Conservation (phyloP, 2,888 invertebrate species). For the Periphyllus acericola region DNA sequence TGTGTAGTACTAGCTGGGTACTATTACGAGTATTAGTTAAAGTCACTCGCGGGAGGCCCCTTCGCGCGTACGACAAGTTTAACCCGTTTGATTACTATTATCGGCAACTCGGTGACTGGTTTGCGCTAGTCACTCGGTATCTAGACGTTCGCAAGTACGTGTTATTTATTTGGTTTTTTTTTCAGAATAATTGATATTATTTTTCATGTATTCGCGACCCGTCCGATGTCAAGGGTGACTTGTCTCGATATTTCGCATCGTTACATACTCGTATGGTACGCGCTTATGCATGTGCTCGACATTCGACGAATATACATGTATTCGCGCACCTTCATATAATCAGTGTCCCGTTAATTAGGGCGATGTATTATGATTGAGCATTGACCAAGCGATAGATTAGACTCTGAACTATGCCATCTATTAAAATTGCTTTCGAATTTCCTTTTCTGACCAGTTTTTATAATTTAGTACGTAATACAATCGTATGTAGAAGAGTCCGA, state of each 20-base stretch:
- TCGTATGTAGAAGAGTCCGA: too few species aligned
- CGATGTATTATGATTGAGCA: too few species aligned
- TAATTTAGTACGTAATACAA: too few species aligned
- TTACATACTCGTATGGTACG: not conserved
- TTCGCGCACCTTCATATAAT: too few species aligned
- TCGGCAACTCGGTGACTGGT: constrained; percentile 16
- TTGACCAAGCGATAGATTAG: too few species aligned
- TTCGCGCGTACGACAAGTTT: constrained; percentile 21
- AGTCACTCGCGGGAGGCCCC: not conserved
- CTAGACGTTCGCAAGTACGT: not conserved
- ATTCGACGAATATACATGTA: not conserved
- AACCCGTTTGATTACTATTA: constrained; percentile 31
- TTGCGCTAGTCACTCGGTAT: not conserved
- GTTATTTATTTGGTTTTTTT: constrained; percentile 41
- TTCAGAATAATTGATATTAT: not conserved
- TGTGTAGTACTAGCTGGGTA: not conserved
- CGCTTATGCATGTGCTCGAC: not conserved
- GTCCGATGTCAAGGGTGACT: constrained; percentile 56
- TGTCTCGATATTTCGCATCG: constrained; percentile 32
- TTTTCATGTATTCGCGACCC: constrained; percentile 17
- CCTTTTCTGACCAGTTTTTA: too few species aligned
- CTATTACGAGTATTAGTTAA: not conserved
- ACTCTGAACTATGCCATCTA: not conserved
- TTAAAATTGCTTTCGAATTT: not conserved
- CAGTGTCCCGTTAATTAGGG: too few species aligned